Base-by-base conservation (phyloP, 2,113 vertebrate genomes). In the Sakesphorus luctuosus region DNA sequence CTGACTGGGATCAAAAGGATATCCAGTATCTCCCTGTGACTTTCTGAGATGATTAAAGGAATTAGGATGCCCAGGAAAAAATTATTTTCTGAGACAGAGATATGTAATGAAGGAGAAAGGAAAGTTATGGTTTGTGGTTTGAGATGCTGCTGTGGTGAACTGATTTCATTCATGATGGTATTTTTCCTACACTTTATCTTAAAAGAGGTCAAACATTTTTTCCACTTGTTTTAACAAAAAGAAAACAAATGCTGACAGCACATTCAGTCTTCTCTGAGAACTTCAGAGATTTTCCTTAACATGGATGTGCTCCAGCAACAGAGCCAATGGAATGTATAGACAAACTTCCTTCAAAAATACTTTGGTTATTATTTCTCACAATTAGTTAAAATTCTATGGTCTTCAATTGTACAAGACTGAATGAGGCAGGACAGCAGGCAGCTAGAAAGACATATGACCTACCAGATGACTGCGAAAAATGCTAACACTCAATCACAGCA, bases 141-240 rank as follows among this genome's bases (percentile, higher is more conserved):
- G 23, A 40, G 61, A 78, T 33, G 28, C 21, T 58, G 47, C 56
- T 83, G 71, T 76, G 53, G 40, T 61, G 25, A 87, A 52, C 24
- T 46, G 53, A 25, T 36, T 82, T 74, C 84, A 65, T 52, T 78
- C 18, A 82, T 84, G 3, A 86, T 61, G 44, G 28, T 18, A n/a
- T 90, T 91, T 90, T 92, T 81, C 89, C 89, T 93, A 92, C n/a
- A 56, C 47, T 93, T 74, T 71, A 81, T 94, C 80, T 84, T 84
- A 73, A 71, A 84, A 75, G 52, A 81, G 23, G 33, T 66, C 53
- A 93, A 68, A 46, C 23, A 7, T 53, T 73, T 87, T 73, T 76
- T 55, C 87, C 10, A 3, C 18, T 68, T 69, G 38, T 73, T 87
- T 79, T 69, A 83, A 65, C 62, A 77, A 76, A 95, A 95, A 76